These are phyloP conservation scores for Elephas maximus DNA, from an alignment of 2,113 vertebrate genomes.

Conservation along the genomic window DNA sequence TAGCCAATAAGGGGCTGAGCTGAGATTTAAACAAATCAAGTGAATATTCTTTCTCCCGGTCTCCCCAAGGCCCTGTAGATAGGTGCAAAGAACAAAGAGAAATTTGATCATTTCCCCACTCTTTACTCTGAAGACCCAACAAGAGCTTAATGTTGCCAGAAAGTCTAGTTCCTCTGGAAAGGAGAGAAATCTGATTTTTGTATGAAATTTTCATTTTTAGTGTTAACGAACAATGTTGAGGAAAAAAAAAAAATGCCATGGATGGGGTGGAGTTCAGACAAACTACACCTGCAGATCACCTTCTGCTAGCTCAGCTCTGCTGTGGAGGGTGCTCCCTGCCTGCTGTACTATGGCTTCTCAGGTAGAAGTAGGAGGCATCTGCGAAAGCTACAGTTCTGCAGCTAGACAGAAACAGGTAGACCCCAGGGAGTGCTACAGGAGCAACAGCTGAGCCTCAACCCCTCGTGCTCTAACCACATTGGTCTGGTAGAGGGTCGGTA, in stretches of 20 bases:
- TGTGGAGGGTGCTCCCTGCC: background rate
- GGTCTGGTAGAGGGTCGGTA: background rate
- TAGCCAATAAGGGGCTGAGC: background rate
- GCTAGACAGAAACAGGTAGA: background rate
- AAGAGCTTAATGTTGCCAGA: background rate
- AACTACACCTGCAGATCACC: background rate
- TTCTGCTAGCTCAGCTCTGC: background rate
- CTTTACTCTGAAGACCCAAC: background rate
- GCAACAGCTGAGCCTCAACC: background rate
- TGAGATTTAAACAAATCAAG: background rate
- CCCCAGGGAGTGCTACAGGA: background rate
- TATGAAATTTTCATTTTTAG: background rate
- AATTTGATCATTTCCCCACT: background rate
- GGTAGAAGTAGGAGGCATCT: no score
- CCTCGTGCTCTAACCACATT: rapidly evolving
- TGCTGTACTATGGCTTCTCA: background rate
- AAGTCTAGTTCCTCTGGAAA: background rate
- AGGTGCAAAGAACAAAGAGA: background rate
- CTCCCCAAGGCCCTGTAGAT: background rate
- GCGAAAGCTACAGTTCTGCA: background rate
- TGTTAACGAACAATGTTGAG: background rate
- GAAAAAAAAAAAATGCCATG: rapidly evolving
- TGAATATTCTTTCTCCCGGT: background rate
- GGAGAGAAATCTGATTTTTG: background rate
- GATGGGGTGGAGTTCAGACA: background rate